Conservation (phyloP, 2,888 invertebrate species). For the Dorcus hopei region DNA sequence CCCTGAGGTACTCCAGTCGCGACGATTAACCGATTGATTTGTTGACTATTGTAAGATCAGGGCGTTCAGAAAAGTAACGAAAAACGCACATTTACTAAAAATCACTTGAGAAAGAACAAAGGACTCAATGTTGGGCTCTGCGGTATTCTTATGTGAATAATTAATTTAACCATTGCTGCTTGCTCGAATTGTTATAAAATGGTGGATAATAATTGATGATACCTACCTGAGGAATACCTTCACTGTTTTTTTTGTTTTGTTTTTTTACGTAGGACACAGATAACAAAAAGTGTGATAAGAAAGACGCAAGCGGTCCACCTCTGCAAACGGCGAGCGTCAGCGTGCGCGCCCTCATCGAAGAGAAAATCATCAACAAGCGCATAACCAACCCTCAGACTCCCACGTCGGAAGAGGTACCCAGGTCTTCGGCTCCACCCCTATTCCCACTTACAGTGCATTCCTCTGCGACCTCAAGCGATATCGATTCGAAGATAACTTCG, state of each 20-base stretch:
- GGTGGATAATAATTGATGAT: neutral
- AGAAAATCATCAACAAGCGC: constrained; percentile 88
- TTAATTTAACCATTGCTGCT: too few relatives aligned
- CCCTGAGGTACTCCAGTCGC: too few relatives aligned
- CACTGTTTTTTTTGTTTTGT: neutral
- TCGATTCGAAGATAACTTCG: constrained; percentile 48
- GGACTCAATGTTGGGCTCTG: too few relatives aligned
- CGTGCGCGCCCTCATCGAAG: constrained; percentile 85
- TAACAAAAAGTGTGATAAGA: constrained; percentile 81
- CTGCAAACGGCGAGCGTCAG: constrained; percentile 90
- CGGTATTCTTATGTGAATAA: too few relatives aligned
- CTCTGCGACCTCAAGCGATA: constrained; percentile 40
- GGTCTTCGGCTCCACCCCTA: constrained; percentile 43
- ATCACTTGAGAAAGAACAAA: too few relatives aligned
- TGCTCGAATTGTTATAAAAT: too few relatives aligned
- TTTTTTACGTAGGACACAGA: constrained; percentile 66
- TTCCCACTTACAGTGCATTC: constrained; percentile 50
- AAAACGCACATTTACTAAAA: too few relatives aligned
- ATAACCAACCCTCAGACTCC: constrained; percentile 53
- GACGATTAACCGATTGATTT: too few relatives aligned
- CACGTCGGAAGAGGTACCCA: constrained; percentile 35
- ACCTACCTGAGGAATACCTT: neutral
- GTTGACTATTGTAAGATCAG: too few relatives aligned
- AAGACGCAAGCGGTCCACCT: constrained; percentile 78
- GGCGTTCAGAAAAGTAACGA: too few relatives aligned